Base-by-base conservation (phyloP, 2,888 invertebrate genomes). In the Hirtodrosophila duncani region DNA sequence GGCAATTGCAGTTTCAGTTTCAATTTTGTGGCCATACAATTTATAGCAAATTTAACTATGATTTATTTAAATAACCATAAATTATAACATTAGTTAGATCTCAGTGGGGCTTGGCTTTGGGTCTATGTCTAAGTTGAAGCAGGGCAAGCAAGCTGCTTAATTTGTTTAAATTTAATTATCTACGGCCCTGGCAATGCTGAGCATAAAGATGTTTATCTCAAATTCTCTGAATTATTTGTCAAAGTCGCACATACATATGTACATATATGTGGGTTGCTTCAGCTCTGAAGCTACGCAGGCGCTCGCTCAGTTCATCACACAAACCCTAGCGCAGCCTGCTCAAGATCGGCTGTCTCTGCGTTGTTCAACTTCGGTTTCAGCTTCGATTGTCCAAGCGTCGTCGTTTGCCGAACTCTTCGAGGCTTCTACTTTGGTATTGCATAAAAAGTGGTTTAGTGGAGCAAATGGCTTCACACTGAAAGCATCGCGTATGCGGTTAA, bases 381-480 rank as follows among this genome's bases (percentile, higher is more conserved):
- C 26, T 8, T 14, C 11, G 9, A 33, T 27, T 20, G 13, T 14
- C n/a, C n/a, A n/a, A 18, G 17, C 30, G 48, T 49, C 50, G 57
- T 38, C 43, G 36, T 17, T 68, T 61, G 51, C 21, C 21, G 24
- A 14, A 49, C 17, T 36, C 33, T 27, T 52, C 37, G 37, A 11
- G 37, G 63, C 72, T 79, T 84, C 75, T 78, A 81, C 72, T 62
- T n/a, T 70, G 70, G 55, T 60, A 67, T 60, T 81, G 84, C 83
- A 84, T 81, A 72, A 75, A 81, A 83, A 70, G 69, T 71, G 75
- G 71, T 81, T 83, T 83, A 83, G 83, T 83, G 81, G 83, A 83
- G 75, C 80, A 70, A 64, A 68, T 80, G 67, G 75, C 80, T 72
- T 82, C 70, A 79, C 59, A 68, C 67, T 57, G 80, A 55, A 57